Conservation (phyloP, 1,140 invertebrate genomes). For the Caenorhabditis brenneri region DNA sequence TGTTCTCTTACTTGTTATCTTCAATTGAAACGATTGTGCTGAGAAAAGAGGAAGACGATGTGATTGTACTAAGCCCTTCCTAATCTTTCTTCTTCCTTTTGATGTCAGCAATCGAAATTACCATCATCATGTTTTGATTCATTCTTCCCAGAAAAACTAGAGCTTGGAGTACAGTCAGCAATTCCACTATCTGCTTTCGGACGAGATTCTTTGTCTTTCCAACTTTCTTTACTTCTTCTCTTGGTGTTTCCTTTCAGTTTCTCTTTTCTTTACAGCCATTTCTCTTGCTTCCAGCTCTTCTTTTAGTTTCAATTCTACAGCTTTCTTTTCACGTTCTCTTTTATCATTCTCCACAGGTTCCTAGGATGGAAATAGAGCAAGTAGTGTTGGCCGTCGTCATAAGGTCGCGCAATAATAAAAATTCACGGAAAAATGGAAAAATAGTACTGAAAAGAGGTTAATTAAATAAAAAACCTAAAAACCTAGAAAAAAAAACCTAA, state of each 20-base stretch:
- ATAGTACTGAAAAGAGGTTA: no score
- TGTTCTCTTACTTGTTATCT: conserved; percentile 22
- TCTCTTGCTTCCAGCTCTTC: not conserved
- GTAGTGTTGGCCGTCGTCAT: no score
- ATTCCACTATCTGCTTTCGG: conserved; percentile 22
- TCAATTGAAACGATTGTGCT: not conserved
- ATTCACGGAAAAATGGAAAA: no score
- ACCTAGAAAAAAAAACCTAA: no score
- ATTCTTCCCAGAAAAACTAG: conserved; percentile 26
- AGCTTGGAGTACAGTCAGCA: conserved; percentile 13
- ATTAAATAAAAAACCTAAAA: no score
- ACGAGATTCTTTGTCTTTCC: not conserved
- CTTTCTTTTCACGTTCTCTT: not conserved
- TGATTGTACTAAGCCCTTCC: not conserved
- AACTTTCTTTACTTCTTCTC: not conserved
- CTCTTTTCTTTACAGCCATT: not conserved
- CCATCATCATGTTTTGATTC: not conserved
- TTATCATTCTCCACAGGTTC: no score
- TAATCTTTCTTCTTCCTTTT: not conserved
- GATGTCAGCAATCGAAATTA: not conserved
- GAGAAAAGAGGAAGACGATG: not conserved
- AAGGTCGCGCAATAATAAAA: no score
- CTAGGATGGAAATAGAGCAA: no score
- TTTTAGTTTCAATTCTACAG: conserved; percentile 10
- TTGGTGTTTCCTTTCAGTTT: not conserved